Evolutionary conservation across 2,113 vertebrate genomes (phyloP).

Genomic region (Notothenia coriiceps): DNA sequence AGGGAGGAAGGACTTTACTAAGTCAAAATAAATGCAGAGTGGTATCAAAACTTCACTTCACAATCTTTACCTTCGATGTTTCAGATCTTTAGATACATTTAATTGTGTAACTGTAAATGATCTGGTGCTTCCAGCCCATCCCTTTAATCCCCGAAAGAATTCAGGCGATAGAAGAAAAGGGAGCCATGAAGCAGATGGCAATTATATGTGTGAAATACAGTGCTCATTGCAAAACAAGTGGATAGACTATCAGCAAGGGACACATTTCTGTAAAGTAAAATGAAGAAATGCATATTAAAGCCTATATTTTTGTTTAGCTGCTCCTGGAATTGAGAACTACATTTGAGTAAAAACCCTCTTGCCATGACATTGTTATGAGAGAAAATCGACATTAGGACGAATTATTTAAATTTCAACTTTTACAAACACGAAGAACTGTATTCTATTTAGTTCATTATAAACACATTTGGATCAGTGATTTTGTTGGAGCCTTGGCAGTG

Average conservation of each 20-base stretch:
- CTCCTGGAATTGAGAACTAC: too few species aligned
- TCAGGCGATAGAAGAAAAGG: slow-evolving; percentile 1
- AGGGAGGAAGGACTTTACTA: background rate
- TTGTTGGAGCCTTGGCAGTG: background rate
- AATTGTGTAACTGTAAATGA: background rate
- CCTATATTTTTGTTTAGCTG: background rate
- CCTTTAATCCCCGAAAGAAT: slow-evolving; percentile 23
- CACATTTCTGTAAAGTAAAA: slow-evolving; percentile 9
- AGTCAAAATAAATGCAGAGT: background rate
- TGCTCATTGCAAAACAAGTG: slow-evolving; percentile 26
- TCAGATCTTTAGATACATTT: background rate
- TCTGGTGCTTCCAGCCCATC: background rate
- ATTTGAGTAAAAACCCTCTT: background rate
- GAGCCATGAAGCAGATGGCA: slow-evolving; percentile 41
- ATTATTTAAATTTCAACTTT: background rate
- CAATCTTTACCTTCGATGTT: background rate
- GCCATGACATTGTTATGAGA: background rate
- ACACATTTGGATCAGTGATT: background rate
- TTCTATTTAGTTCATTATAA: background rate
- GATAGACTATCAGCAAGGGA: slow-evolving; percentile 23
- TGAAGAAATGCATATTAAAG: background rate
- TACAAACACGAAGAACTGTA: background rate
- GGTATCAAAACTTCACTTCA: background rate
- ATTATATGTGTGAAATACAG: slow-evolving; percentile 50
- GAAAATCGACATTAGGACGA: too few species aligned